These are phyloP conservation scores for Lithophane leautieri DNA, from an alignment of 2,888 invertebrate species.

Conservation along the genomic window DNA sequence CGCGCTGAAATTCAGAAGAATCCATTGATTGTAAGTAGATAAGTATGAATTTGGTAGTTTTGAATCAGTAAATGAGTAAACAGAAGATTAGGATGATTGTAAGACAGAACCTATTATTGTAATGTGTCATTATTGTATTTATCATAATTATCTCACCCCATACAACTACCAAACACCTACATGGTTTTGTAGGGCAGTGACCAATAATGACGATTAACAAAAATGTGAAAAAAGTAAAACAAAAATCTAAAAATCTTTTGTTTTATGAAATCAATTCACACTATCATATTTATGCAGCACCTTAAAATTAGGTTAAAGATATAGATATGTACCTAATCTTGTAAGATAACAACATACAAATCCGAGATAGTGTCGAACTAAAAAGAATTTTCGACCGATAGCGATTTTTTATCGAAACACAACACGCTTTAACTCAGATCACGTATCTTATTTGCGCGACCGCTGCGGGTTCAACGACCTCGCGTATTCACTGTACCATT, in stretches of 20 bases:
- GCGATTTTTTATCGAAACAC: slow-evolving; percentile 71
- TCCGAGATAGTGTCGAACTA: slow-evolving; percentile 67
- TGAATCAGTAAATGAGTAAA: not conserved
- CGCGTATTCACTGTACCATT: slow-evolving; percentile 88
- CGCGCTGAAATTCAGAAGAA: not conserved
- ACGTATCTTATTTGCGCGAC: slow-evolving; percentile 79
- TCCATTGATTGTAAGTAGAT: slow-evolving; percentile 1
- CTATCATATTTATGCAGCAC: slow-evolving; percentile 28
- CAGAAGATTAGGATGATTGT: not conserved
- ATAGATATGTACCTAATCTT: slow-evolving; percentile 46
- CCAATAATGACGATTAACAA: not conserved
- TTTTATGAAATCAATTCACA: slow-evolving; percentile 33
- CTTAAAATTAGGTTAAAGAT: slow-evolving; percentile 65
- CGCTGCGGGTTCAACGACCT: slow-evolving; percentile 81
- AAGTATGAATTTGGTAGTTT: not conserved
- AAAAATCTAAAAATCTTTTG: slow-evolving; percentile 18
- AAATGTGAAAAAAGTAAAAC: not conserved
- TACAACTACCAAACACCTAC: not conserved
- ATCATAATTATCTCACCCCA: not conserved
- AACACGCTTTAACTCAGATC: slow-evolving; percentile 70
- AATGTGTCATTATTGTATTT: not conserved
- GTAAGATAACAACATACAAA: slow-evolving; percentile 48
- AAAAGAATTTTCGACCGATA: slow-evolving; percentile 79
- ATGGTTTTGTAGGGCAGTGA: not conserved
- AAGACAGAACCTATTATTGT: not conserved